These are phyloP conservation scores for Panurus biarmicus DNA, from an alignment of 2,113 vertebrate genomes.

Conservation along the genomic window DNA sequence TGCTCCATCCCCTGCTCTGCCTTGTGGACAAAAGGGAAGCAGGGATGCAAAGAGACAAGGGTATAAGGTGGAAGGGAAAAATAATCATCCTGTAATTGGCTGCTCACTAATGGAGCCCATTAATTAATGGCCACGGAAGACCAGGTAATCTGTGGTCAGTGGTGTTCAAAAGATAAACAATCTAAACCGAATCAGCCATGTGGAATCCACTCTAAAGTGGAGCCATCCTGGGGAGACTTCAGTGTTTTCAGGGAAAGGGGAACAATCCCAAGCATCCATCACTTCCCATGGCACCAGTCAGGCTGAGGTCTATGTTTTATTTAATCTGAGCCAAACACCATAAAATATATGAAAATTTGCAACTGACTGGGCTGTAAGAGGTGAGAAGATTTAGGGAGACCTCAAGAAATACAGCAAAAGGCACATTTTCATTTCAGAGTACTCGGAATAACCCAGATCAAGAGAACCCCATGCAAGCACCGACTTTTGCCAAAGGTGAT, in stretches of 20 bases:
- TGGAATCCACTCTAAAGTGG: background rate
- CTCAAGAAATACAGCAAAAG: background rate
- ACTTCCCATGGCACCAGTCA: background rate
- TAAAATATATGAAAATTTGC: background rate
- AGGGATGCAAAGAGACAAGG: background rate
- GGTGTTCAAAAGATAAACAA: constrained; percentile 65
- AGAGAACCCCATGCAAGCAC: background rate
- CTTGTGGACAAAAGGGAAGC: background rate
- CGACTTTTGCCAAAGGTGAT: background rate
- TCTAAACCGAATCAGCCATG: background rate
- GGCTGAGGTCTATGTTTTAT: background rate
- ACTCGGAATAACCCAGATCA: background rate
- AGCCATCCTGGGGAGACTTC: background rate
- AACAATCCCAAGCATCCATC: background rate
- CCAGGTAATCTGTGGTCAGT: constrained; percentile 64
- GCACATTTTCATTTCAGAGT: background rate
- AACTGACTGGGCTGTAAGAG: background rate
- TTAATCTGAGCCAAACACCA: background rate
- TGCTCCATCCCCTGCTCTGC: background rate
- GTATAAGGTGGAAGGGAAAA: background rate
- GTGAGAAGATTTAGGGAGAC: background rate
- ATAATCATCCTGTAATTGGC: constrained; percentile 53
- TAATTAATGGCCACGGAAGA: constrained; percentile 57
- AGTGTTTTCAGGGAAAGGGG: background rate
- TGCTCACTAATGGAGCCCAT: constrained; percentile 61